Conservation (phyloP, 2,113 vertebrate species). For the Engystomops pustulosus region DNA sequence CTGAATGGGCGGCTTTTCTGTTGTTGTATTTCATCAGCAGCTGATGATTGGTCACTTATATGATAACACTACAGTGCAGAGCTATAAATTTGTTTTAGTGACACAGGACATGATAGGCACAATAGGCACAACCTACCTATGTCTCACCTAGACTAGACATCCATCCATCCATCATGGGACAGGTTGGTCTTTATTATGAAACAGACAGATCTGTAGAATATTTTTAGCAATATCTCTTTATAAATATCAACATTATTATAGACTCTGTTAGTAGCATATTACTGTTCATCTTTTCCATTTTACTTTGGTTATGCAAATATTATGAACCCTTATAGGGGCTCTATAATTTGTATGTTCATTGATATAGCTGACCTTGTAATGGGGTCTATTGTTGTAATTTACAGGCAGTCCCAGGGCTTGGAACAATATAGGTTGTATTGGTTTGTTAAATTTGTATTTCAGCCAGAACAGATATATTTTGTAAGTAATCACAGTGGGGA, state of each 20-base stretch:
- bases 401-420: too few species aligned
- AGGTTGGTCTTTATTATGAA: constrained; percentile 29
- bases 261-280: not conserved
- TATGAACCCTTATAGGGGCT: not conserved
- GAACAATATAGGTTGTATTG: too few species aligned
- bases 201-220: not conserved
- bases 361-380: not conserved
- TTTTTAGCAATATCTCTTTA: too few species aligned
- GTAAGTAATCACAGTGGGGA: too few species aligned
- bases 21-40: not conserved
- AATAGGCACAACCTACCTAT: too few species aligned
- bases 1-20: not conserved
- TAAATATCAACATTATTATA: not conserved
- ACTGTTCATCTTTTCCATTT: not conserved
- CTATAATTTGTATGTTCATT: not conserved
- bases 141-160: too few species aligned
- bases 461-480: too few species aligned
- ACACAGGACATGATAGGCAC: not conserved
- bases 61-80: not conserved
- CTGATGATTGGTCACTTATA: constrained; percentile 19
- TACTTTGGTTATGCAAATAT: not conserved
- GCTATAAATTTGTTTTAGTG: constrained; percentile 24
- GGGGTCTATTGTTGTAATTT: too few species aligned
- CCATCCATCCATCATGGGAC: constrained; percentile 16
- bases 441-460: too few species aligned